Conservation (phyloP, 30 jellyfish, hydroid and myxozoan species). For the Aurelia sp. region DNA sequence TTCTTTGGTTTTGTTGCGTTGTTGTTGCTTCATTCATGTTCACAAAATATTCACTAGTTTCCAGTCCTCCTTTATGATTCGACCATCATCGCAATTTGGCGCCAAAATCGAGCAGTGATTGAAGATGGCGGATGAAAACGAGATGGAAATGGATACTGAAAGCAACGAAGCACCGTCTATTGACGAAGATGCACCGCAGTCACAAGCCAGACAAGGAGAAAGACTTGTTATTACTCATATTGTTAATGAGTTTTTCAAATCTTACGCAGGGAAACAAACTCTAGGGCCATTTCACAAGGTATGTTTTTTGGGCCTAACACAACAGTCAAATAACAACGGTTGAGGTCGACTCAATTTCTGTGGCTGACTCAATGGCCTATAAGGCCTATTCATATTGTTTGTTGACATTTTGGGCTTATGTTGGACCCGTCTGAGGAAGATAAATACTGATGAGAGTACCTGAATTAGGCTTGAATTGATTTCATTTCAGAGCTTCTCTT, state of each 20-base stretch:
- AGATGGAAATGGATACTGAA: not conserved
- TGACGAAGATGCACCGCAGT: slow-evolving; percentile 17
- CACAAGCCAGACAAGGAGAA: slow-evolving; percentile 1
- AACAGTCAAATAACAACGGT: no score
- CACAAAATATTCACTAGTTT: no score
- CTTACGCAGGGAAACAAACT: slow-evolving; percentile 95
- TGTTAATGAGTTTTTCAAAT: slow-evolving; percentile 88
- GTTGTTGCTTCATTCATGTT: no score
- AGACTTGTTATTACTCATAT: slow-evolving; percentile 89
- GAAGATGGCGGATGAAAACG: slow-evolving; percentile 33
- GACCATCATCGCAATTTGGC: slow-evolving; percentile 14
- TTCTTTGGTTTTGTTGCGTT: no score
- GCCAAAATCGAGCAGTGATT: slow-evolving; percentile 15
- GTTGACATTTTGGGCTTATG: no score
- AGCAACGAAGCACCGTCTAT: not conserved
- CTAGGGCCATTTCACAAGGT: slow-evolving; percentile 99
- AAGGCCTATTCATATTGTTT: no score
- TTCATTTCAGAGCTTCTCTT: slow-evolving; percentile 82
- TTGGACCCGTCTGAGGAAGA: no score
- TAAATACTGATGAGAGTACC: no score
- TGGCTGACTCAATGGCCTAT: no score
- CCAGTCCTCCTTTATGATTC: no score
- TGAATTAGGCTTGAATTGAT: no score
- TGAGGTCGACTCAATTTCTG: no score
- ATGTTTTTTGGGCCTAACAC: not conserved